Evolutionary conservation across 1,140 invertebrate species (phyloP).

Genomic region (Mercenaria mercenaria): DNA sequence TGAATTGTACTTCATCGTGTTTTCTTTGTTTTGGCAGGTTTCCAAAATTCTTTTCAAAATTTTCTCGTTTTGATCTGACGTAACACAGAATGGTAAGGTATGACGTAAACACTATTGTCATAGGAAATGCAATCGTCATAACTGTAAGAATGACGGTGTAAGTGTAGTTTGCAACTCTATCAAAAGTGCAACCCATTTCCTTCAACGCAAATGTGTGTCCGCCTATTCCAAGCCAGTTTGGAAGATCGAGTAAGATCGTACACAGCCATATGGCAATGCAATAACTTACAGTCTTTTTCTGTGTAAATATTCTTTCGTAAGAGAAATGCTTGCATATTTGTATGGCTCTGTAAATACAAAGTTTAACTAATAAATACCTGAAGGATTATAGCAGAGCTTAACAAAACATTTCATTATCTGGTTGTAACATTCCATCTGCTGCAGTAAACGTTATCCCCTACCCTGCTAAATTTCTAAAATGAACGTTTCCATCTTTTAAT

Average conservation of each 20-base stretch:
- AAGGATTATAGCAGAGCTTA: too few relatives aligned
- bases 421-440: too few relatives aligned
- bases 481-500: too few relatives aligned
- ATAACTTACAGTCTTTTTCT: slow-evolving; percentile 43
- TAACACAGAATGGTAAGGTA: slow-evolving; percentile 19
- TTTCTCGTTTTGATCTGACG: not conserved
- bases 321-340: slow-evolving; percentile 48
- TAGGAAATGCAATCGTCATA: slow-evolving; percentile 1
- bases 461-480: too few relatives aligned
- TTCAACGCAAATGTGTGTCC: slow-evolving; percentile 58
- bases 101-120: slow-evolving; percentile 19
- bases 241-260: slow-evolving; percentile 35
- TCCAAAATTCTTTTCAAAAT: not conserved
- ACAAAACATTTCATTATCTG: too few relatives aligned
- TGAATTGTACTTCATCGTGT: slow-evolving; percentile 49
- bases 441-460: too few relatives aligned
- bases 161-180: slow-evolving; percentile 39
- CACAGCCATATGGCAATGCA: slow-evolving; percentile 37
- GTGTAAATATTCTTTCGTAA: slow-evolving; percentile 43
- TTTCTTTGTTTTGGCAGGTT: not conserved
- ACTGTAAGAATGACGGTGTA: slow-evolving; percentile 20
- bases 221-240: slow-evolving; percentile 53
- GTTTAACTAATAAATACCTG: not conserved
- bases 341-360: slow-evolving; percentile 50
- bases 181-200: slow-evolving; percentile 63